These are phyloP conservation scores for Spinus olivaceus DNA, from an alignment of 2,797 vertebrate genomes.

Conservation along the genomic window DNA sequence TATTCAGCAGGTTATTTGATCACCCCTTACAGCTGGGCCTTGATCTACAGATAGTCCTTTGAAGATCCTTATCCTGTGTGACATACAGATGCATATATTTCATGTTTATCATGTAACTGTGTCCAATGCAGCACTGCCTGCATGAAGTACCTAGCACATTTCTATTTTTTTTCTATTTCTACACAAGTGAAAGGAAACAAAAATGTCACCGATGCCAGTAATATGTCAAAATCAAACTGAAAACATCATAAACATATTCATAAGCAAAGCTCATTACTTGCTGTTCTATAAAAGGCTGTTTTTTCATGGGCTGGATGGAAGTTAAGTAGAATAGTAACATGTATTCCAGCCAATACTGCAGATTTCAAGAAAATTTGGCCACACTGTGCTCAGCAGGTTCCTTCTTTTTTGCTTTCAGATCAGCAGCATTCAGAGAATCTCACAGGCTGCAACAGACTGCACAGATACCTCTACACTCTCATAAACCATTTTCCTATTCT, in stretches of 20 bases:
- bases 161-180: background rate
- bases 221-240: background rate
- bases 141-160: background rate
- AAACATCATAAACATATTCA: background rate
- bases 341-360: background rate
- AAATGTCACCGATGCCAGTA: background rate
- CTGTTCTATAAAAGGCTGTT: background rate
- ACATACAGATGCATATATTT: background rate
- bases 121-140: background rate
- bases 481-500: background rate
- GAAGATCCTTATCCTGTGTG: background rate
- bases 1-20: background rate
- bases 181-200: background rate
- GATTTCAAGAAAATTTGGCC: background rate
- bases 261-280: background rate
- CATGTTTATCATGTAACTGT: background rate
- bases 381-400: background rate
- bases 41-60: background rate
- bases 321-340: background rate
- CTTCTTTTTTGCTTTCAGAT: background rate
- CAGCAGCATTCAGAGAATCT: background rate
- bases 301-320: background rate
- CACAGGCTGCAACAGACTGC: background rate
- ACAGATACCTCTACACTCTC: background rate
- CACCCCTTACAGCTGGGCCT: background rate